Conservation (phyloP, 2,797 vertebrate genomes). For the Callimico goeldii region DNA sequence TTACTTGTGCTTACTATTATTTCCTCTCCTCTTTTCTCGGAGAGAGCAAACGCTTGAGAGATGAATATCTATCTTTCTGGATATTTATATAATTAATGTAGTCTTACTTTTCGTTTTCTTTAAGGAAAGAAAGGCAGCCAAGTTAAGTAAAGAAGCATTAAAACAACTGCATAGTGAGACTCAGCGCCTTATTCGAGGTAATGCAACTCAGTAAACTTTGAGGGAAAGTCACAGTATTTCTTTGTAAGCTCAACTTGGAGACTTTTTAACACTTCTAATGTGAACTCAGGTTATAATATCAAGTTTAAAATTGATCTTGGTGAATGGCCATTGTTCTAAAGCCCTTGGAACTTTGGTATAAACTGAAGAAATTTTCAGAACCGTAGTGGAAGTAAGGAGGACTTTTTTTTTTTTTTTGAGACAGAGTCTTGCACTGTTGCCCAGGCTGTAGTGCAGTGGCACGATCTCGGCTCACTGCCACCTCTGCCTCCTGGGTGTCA, state of each 20-base stretch:
- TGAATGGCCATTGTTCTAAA: conserved; percentile 46
- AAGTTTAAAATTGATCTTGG: conserved; percentile 35
- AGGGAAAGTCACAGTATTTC: not conserved
- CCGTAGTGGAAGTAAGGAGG: not conserved
- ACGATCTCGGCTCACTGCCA: too few relatives aligned
- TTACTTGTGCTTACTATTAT: not conserved
- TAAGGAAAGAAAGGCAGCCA: conserved; percentile 96
- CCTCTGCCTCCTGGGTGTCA: too few relatives aligned
- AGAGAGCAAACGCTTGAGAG: conserved; percentile 20
- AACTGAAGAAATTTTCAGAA: conserved; percentile 39
- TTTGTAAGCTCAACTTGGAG: conserved; percentile 21
- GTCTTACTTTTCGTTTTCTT: conserved; percentile 64
- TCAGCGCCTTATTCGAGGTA: conserved; percentile 96
- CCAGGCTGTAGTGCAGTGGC: too few relatives aligned
- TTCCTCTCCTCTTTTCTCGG: conserved; percentile 33
- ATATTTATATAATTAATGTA: conserved; percentile 46
- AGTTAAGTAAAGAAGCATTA: conserved; percentile 94
- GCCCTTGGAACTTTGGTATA: not conserved
- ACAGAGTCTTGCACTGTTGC: too few relatives aligned
- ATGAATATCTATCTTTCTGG: conserved; percentile 15
- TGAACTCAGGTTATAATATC: conserved; percentile 7
- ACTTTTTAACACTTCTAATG: not conserved
- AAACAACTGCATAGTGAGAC: conserved; percentile 96
- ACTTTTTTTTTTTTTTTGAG: not conserved
- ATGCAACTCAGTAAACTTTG: conserved; percentile 57